These are phyloP conservation scores for Laticauda colubrina DNA, from an alignment of 2,113 vertebrate genomes.

Conservation along the genomic window DNA sequence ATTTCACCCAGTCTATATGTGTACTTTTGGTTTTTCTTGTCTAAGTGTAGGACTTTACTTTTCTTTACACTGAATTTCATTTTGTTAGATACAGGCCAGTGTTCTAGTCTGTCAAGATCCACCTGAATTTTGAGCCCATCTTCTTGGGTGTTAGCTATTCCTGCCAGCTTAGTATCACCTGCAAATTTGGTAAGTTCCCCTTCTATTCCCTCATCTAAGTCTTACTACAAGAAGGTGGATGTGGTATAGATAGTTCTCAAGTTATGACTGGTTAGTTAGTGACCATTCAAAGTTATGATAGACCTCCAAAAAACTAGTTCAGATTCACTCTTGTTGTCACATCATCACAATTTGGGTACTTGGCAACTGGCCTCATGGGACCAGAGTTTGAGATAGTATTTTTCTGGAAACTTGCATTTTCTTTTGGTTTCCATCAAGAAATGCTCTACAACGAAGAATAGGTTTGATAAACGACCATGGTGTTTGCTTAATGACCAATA, in stretches of 20 bases:
- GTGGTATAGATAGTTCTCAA: not conserved
- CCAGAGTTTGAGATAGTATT: too few species aligned
- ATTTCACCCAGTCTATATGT: too few species aligned
- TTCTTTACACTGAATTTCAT: too few species aligned
- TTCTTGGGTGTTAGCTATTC: too few species aligned
- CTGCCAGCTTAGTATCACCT: too few species aligned
- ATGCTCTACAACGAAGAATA: not conserved
- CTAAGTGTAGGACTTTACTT: too few species aligned
- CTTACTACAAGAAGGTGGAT: not conserved
- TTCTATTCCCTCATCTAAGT: not conserved
- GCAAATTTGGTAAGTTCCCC: too few species aligned
- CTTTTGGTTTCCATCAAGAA: not conserved
- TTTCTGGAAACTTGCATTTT: not conserved
- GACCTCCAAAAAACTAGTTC: not conserved
- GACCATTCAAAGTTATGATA: not conserved
- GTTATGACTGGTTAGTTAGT: not conserved
- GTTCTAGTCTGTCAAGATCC: too few species aligned
- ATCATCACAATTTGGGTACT: not conserved
- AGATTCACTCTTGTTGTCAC: not conserved
- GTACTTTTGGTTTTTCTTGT: too few species aligned
- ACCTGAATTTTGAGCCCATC: too few species aligned
- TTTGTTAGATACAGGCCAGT: too few species aligned
- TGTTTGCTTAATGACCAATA: not conserved
- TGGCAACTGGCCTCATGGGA: not conserved
- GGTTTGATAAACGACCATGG: not conserved